These are phyloP conservation scores for Sarcoramphus papa DNA, from an alignment of 2,797 vertebrate genomes.

Conservation along the genomic window DNA sequence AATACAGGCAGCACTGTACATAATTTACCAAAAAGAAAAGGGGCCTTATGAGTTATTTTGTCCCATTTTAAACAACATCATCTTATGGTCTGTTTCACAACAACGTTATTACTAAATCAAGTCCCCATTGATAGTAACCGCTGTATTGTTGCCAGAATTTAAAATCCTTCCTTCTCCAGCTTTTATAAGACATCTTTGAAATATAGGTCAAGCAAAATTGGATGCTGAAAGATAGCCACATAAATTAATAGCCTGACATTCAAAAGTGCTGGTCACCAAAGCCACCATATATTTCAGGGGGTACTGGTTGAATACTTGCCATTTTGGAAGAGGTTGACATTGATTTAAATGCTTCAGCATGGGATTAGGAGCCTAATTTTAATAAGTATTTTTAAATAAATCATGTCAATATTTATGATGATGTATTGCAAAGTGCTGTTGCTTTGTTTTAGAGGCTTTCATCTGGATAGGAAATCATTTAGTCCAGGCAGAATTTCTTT, in stretches of 20 bases:
- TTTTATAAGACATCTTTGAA: constrained; percentile 11
- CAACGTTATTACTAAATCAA: neutral
- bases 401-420: constrained; percentile 6
- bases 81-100: constrained; percentile 44
- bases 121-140: neutral
- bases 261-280: constrained; percentile 15
- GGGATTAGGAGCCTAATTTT: constrained; percentile 54
- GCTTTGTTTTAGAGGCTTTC: constrained; percentile 34
- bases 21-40: constrained; percentile 42
- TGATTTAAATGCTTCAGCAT: constrained; percentile 3
- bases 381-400: constrained; percentile 25
- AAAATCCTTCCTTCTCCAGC: neutral
- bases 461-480: neutral
- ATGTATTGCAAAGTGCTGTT: neutral
- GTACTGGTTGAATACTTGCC: neutral
- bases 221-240: neutral
- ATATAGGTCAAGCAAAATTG: constrained; percentile 1
- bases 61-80: constrained; percentile 1
- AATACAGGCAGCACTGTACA: constrained; percentile 54
- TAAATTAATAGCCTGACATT: neutral
- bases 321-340: neutral
- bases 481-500: neutral
- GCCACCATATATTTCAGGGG: neutral
- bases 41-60: neutral
- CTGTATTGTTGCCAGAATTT: neutral